Evolutionary conservation across 2,113 vertebrate species (phyloP), one percentile per base, ranked within the genome.

Genomic region (Ophthalmolycus amberensis): DNA sequence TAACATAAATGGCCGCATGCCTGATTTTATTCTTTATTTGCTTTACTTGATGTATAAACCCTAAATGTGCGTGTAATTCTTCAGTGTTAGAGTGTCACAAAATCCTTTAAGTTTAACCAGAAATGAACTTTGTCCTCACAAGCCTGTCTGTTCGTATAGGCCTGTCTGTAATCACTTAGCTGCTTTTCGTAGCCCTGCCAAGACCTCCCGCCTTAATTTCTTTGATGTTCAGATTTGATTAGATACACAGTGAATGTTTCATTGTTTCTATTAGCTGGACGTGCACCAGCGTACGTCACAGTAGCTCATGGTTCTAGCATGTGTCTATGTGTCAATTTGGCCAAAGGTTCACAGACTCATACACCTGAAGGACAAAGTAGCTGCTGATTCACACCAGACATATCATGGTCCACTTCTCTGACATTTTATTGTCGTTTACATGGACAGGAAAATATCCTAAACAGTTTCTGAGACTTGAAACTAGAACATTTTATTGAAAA

Each of bases 341-440:
- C 46, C 91, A 91, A 91, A 85, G 90, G 90, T 92, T 64, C 72
- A 59, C 27, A 56, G 59, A 79, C 60, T 63, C 20, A 22, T 50
- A 50, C 85, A 52, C 76, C 14, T 62, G 15, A 56, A 85, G 89
- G 85, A 85, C 85, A 88, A 93, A 88, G 83, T 83, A 72, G 59
- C 84, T 78, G 44, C 60, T 52, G 73, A 70, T 67, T 84, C 69
- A 88, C 15, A 58, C 16, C n/a, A 25, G 46, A 63, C 27, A 42
- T 10, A 16, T 5, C 63, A 78, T 22, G 70, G 58, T 66, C 71
- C 73, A 80, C 0, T 79, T 69, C 20, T 46, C 15, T 79, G 6
- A 42, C n/a, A 54, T 25, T 60, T 27, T 54, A 16, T 22, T 52
- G 11, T 34, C 4, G 3, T 48, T 18, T 20, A 48, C 42, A 59